Evolutionary conservation across 2,113 vertebrate species (phyloP), one percentile per base, ranked within the genome.

Genomic region (Fulica atra): DNA sequence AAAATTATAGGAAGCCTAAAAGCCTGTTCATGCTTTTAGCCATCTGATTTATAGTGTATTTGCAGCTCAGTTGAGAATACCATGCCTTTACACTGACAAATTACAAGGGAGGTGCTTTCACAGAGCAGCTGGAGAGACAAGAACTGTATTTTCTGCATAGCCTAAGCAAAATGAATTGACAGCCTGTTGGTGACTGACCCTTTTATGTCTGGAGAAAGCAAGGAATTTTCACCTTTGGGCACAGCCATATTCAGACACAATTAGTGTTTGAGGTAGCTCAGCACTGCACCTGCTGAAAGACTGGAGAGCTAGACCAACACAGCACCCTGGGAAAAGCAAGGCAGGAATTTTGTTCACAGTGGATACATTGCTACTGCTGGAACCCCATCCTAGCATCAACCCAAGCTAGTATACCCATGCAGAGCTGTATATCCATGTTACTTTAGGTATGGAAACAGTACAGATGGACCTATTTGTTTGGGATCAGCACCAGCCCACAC

Each of bases 21-120:
- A 93, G 87, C 53, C 88, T 88, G 54, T 51, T 91, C 77, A 84
- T 91, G 80, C 88, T 92, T 95, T 94, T 82, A 97, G 93, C 29
- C 83, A 84, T 81, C 85, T 91, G 73, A 97, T 94, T 95, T 95
- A 97, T 77, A 92, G 76, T 38, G n/a, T 60, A 90, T 76, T 29
- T 69, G 86, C 82, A 96, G 59, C 40, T 92, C 35, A 71, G 90
- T 29, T 86, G 78, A 95, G 91, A 93, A 86, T 63, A 81, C 82
- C 60, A 86, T 80, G 88, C 48, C 77, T 91, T 80, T 73, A 86
- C 16, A 6, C 42, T 93, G 81, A 96, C 80, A 92, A 95, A 96
- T 93, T 61, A 91, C 26, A 94, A 1, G 2, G 81, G 88, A 72
- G 66, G 56, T 71, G 66, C 70, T 93, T 95, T 91, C 63, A 84